Evolutionary conservation across 2,888 invertebrate genomes (phyloP).

Genomic region (Rhyacophila evoluta): DNA sequence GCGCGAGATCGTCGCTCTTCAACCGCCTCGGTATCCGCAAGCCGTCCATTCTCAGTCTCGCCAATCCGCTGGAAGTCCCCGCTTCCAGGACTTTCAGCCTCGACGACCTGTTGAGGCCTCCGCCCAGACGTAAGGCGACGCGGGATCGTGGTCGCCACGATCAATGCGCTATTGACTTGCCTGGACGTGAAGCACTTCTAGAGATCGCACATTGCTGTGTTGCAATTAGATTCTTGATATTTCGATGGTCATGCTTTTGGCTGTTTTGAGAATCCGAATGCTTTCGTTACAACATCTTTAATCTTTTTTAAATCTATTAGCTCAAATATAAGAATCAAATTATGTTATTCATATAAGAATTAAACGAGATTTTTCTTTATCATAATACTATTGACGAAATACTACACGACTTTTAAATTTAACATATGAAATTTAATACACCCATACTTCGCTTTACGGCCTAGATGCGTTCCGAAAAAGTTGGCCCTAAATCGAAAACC

Average conservation of each 20-base stretch:
- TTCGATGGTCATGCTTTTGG: neutral
- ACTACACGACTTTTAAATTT: too few species aligned
- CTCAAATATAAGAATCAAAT: too few species aligned
- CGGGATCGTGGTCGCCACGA: neutral
- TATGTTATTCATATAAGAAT: too few species aligned
- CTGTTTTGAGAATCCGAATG: neutral
- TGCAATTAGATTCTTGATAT: neutral
- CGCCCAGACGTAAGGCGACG: conserved; percentile 80
- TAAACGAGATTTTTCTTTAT: too few species aligned
- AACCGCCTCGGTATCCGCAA: conserved; percentile 89
- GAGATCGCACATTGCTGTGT: neutral
- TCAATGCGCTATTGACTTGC: neutral
- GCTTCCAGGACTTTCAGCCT: conserved; percentile 87
- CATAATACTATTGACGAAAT: too few species aligned
- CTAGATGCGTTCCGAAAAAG: too few species aligned
- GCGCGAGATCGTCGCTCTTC: conserved; percentile 72
- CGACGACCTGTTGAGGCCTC: conserved; percentile 89
- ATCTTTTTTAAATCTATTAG: too few species aligned
- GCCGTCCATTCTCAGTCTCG: conserved; percentile 86
- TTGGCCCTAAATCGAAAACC: too few species aligned
- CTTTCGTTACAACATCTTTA: too few species aligned
- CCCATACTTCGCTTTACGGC: too few species aligned
- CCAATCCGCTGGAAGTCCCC: conserved; percentile 70
- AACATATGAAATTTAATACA: too few species aligned
- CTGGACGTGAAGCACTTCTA: neutral